Conservation (phyloP, 1,140 invertebrate genomes). For the Scaptodrosophila lebanonensis region DNA sequence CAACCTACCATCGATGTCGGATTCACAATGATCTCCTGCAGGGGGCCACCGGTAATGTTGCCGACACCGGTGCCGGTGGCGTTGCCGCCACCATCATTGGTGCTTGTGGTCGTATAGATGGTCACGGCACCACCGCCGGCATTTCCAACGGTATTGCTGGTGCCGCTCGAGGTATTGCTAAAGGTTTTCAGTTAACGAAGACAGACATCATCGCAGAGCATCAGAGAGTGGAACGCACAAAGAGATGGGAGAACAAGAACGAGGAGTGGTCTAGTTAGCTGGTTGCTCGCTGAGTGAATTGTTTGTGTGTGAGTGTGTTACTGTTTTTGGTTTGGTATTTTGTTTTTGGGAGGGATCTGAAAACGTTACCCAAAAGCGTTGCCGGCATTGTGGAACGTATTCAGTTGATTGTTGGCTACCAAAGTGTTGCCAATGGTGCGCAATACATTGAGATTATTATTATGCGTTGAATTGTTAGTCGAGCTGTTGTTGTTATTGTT, state of each 20-base stretch:
- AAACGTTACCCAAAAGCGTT: slow-evolving; percentile 76
- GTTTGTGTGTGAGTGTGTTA: slow-evolving; percentile 1
- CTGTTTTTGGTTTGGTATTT: neutral
- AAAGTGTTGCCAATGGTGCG: slow-evolving; percentile 76
- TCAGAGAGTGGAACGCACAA: slow-evolving; percentile 18
- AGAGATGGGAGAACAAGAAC: slow-evolving; percentile 65
- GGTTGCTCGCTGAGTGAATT: slow-evolving; percentile 36
- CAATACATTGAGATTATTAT: slow-evolving; percentile 72
- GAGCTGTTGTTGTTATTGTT: slow-evolving; percentile 39
- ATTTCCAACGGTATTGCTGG: slow-evolving; percentile 56
- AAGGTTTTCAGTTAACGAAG: neutral
- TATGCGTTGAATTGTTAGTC: slow-evolving; percentile 33
- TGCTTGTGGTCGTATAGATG: slow-evolving; percentile 70
- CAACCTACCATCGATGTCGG: slow-evolving; percentile 76
- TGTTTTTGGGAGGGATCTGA: slow-evolving; percentile 23
- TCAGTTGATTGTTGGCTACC: slow-evolving; percentile 74
- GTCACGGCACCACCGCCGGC: slow-evolving; percentile 57
- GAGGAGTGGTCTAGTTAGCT: slow-evolving; percentile 57
- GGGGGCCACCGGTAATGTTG: slow-evolving; percentile 59
- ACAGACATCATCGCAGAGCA: slow-evolving; percentile 9
- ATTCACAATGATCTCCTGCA: slow-evolving; percentile 76
- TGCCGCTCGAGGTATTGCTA: slow-evolving; percentile 37
- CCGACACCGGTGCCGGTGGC: slow-evolving; percentile 27
- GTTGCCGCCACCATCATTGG: slow-evolving; percentile 51
- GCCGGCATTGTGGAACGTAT: slow-evolving; percentile 69